phyloP scores from a whole-genome alignment of 2,113 vertebrate genomes.

The Prinia subflava region DNA sequence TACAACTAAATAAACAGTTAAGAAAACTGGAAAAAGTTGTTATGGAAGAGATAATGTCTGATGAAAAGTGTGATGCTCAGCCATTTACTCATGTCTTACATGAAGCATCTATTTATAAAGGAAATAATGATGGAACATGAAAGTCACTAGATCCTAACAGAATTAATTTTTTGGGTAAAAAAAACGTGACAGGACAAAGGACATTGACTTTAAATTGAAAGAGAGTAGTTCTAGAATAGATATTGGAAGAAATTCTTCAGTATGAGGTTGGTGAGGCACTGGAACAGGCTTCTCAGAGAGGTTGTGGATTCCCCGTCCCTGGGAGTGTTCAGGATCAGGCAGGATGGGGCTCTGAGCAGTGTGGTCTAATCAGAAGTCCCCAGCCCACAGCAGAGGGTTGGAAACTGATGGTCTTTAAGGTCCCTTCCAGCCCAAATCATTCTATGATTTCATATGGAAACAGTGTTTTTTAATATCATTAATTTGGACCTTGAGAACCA shows the following conservation, averaged over 20 bases:
- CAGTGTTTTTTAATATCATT: background rate
- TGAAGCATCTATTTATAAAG: slow-evolving; percentile 32
- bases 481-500: background rate
- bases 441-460: background rate
- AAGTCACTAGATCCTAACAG: slow-evolving; percentile 12
- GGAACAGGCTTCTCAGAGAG: too few relatives aligned
- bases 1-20: slow-evolving; percentile 69
- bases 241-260: background rate
- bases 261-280: background rate
- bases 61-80: slow-evolving; percentile 13
- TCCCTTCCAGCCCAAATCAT: background rate
- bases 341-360: background rate
- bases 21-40: slow-evolving; percentile 65
- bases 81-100: slow-evolving; percentile 45
- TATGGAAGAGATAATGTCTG: slow-evolving; percentile 54
- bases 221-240: background rate
- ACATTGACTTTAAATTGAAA: background rate
- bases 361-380: background rate
- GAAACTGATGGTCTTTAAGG: background rate
- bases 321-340: too few relatives aligned
- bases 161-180: background rate
- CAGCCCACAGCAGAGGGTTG: background rate
- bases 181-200: background rate
- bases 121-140: slow-evolving; percentile 16
- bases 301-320: background rate